Evolutionary conservation across 2,888 invertebrate genomes (phyloP).

Genomic region (Seira musarum): DNA sequence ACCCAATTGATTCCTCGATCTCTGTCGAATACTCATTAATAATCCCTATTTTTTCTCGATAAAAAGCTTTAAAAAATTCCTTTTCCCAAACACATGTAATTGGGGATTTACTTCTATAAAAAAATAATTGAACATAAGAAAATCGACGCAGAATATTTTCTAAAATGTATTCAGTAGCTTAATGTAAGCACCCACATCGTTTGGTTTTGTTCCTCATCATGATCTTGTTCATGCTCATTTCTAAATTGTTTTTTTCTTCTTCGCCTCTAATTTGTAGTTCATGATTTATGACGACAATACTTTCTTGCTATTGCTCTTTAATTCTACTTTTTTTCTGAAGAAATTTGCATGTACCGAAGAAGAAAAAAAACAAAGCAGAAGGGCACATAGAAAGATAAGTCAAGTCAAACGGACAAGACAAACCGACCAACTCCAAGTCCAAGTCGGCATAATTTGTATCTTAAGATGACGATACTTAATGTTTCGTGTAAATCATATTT

Average conservation of each 20-base stretch:
- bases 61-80: not conserved
- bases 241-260: not conserved
- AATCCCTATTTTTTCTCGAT: not conserved
- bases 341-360: conserved; percentile 28
- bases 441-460: not conserved
- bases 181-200: conserved; percentile 20
- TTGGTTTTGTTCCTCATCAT: conserved; percentile 10
- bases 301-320: conserved; percentile 49
- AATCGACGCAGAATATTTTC: conserved; percentile 13
- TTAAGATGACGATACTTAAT: not conserved
- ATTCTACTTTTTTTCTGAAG: conserved; percentile 42
- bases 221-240: conserved; percentile 18
- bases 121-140: not conserved
- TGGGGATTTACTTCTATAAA: not conserved
- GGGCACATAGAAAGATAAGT: no score
- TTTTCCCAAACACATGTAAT: not conserved
- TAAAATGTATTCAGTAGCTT: conserved; percentile 1
- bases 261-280: conserved; percentile 41
- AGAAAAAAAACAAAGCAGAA: no score
- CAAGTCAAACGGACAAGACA: no score
- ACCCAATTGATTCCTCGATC: not conserved
- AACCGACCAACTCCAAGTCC: no score
- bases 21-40: not conserved
- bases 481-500: no score
- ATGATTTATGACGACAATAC: conserved; percentile 52